Percentiles rank a stretch among this genome's conserved stretches.
Conservation (phyloP, 2,797 vertebrate genomes). For the Tiaroga cobitis region DNA sequence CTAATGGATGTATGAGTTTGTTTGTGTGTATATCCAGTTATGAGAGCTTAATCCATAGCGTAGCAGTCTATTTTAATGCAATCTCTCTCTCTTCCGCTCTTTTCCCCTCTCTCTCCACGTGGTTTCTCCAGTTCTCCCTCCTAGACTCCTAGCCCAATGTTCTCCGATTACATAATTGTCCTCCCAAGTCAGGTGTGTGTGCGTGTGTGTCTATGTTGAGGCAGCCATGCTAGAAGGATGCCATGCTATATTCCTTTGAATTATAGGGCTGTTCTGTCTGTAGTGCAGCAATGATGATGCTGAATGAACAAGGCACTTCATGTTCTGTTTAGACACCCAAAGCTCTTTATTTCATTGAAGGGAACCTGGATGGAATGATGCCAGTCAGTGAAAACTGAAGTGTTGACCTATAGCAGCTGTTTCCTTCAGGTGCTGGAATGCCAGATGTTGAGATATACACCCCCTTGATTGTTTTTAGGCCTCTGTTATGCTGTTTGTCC, state of each 20-base stretch:
- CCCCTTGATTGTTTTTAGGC: neutral
- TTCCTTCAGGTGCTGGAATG: neutral
- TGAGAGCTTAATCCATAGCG: constrained; percentile 20
- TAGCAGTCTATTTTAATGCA: constrained; percentile 20
- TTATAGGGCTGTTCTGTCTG: constrained; percentile 28
- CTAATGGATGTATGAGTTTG: constrained; percentile 16
- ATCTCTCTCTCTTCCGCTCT: neutral
- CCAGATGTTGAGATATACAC: constrained; percentile 1
- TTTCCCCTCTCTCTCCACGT: constrained; percentile 22
- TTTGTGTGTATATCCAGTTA: constrained; percentile 24
- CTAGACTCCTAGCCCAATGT: constrained; percentile 50
- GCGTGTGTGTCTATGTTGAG: constrained; percentile 51
- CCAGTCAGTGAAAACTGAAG: neutral
- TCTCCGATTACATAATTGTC: constrained; percentile 54
- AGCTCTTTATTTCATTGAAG: neutral
- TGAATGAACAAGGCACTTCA: constrained; percentile 23
- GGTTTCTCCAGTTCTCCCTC: constrained; percentile 30
- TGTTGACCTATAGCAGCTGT: constrained; percentile 13
- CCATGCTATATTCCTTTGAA: constrained; percentile 10
- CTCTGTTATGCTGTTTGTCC: neutral
- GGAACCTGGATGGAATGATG: constrained; percentile 8
- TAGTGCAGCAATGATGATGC: constrained; percentile 1
- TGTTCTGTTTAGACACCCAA: constrained; percentile 12
- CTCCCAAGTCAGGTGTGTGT: constrained; percentile 54
- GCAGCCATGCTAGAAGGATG: constrained; percentile 37